Evolutionary conservation across 2,797 vertebrate species (phyloP).

Genomic region (Taeniopygia guttata): DNA sequence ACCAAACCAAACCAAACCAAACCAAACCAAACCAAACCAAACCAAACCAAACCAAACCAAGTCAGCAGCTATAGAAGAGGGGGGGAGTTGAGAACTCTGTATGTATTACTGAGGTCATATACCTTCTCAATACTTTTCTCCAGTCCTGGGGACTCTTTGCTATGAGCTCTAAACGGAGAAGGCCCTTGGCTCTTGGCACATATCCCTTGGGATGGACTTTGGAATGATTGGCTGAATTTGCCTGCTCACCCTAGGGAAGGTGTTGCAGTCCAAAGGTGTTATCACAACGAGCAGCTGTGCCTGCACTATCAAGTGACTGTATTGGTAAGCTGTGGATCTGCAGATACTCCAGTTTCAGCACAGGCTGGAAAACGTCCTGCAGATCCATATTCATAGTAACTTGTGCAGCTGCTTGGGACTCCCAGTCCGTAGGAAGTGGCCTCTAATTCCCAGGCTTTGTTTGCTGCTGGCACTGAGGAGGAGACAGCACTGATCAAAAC

Average conservation of each 20-base stretch:
- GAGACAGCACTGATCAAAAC: background rate
- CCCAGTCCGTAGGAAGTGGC: background rate
- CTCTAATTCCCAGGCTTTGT: background rate
- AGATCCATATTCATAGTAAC: background rate
- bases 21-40: no score
- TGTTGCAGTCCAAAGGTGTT: background rate
- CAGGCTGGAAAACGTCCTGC: background rate
- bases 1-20: background rate
- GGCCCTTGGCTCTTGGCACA: background rate
- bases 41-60: background rate
- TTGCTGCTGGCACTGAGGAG: background rate
- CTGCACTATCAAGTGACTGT: background rate
- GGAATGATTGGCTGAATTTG: background rate
- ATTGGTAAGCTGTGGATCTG: background rate
- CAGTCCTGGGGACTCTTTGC: background rate
- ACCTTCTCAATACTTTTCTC: background rate
- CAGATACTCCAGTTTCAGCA: background rate
- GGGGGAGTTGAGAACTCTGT: background rate
- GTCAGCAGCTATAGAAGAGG: background rate
- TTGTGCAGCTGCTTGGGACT: background rate
- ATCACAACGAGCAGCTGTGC: background rate
- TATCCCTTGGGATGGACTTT: background rate
- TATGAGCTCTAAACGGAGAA: background rate
- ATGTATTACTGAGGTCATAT: rapidly evolving
- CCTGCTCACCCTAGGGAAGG: background rate